Evolutionary conservation across 2,113 vertebrate species (phyloP), one percentile per base, ranked within the genome.

Genomic region (Dicerorhinus sumatrensis): DNA sequence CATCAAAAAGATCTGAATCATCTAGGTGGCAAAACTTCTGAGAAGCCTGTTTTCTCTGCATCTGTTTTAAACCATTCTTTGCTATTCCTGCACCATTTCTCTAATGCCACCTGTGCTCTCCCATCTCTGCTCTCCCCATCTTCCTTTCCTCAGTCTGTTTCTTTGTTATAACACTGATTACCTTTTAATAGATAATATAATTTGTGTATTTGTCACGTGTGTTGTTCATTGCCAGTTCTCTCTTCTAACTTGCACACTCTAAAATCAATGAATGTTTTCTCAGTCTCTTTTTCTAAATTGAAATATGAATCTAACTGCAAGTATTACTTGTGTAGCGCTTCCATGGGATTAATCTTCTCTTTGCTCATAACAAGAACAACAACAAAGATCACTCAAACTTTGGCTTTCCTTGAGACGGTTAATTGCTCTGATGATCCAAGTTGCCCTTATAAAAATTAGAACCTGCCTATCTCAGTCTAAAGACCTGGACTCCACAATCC

Each of bases 1-100:
- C 14, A 12, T 36, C 6, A 46, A 29, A 81, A 81, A 70, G 27
- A 29, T 17, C 17, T 13, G 58, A 48, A 8, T 60, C 62, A 12
- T 17, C 62, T 31, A 20, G 54, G 27, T 58, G 46, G 36, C 42
- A 42, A 18, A 17, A 70, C 54, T n/a, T 80, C 29, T 56, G 58
- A 56, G 46, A 54, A 73, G 33, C 21, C n/a, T 36, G 11, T 80
- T 76, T 85, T n/a, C 77, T 39, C 23, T 14, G 21, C 13, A 3
- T 62, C 31, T 63, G 20, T 42, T 82, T 70, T 54, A 58, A 73
- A 31, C 13, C 18, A 2, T 46, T 80, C 25, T 88, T 5, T 27
- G 6, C 8, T 54, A 4, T 39, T 7, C 5, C 0, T 4, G 13
- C 13, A 2, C 8, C 39, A 25, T 60, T n/a, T 62, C 54, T 8